These are phyloP conservation scores for Ferdinandea cuprea DNA, from an alignment of 2,888 invertebrate species.

Conservation along the genomic window DNA sequence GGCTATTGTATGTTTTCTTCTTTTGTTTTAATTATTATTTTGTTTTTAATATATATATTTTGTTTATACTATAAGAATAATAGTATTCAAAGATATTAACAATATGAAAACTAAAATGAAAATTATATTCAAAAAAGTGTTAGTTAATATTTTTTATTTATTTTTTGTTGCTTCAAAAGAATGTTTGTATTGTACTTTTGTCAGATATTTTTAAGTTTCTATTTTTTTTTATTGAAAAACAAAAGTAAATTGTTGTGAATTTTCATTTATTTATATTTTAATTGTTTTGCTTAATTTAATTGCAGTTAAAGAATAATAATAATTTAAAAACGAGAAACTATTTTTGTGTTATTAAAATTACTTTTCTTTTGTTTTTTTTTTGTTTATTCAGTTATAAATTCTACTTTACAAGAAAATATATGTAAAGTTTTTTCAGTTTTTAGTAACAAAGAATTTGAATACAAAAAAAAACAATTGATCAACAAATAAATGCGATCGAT, in stretches of 20 bases:
- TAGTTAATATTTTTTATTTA: slow-evolving; percentile 10
- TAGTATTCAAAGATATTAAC: slow-evolving; percentile 38
- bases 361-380: slow-evolving; percentile 6
- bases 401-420: slow-evolving; percentile 36
- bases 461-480: slow-evolving; percentile 47
- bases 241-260: slow-evolving; percentile 40
- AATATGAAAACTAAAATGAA: slow-evolving; percentile 24
- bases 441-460: slow-evolving; percentile 49
- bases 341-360: slow-evolving; percentile 10
- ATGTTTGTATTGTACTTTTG: slow-evolving; percentile 69
- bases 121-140: slow-evolving; percentile 25
- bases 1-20: slow-evolving; percentile 75
- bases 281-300: slow-evolving; percentile 29
- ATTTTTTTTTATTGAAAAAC: slow-evolving; percentile 26
- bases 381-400: slow-evolving; percentile 16
- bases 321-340: slow-evolving; percentile 67
- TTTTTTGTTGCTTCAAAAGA: slow-evolving; percentile 50
- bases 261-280: slow-evolving; percentile 45
- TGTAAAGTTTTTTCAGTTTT: slow-evolving; percentile 11
- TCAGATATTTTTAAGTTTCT: slow-evolving; percentile 59
- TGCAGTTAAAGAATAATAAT: slow-evolving; percentile 32
- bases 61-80: slow-evolving; percentile 50
- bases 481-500: slow-evolving; percentile 32
- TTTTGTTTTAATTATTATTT: slow-evolving; percentile 47
- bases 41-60: slow-evolving; percentile 45